These are phyloP conservation scores for Ectobius pallidus DNA, from an alignment of 2,888 invertebrate genomes.

Conservation along the genomic window DNA sequence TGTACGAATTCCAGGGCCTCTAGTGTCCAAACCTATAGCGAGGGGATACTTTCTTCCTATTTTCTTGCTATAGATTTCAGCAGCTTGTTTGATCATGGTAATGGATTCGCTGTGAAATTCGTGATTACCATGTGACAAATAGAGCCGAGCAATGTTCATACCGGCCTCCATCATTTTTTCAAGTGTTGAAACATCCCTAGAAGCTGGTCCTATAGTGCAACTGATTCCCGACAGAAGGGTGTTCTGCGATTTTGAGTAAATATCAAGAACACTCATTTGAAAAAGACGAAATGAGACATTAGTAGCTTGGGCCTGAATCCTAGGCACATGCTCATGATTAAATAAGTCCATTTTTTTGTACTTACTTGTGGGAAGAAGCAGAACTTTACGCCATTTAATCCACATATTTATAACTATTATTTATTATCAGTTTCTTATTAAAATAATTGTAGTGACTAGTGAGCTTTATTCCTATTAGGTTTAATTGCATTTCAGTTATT, in stretches of 20 bases:
- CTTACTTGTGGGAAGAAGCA: too few species aligned
- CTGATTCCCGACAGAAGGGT: slow-evolving; percentile 95
- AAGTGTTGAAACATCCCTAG: slow-evolving; percentile 77
- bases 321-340: too few species aligned
- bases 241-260: slow-evolving; percentile 85
- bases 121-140: slow-evolving; percentile 95
- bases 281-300: slow-evolving; percentile 79
- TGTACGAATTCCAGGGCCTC: slow-evolving; percentile 97
- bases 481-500: too few species aligned
- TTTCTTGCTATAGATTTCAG: slow-evolving; percentile 76
- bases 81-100: slow-evolving; percentile 83
- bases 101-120: slow-evolving; percentile 94
- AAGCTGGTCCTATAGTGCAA: slow-evolving; percentile 95
- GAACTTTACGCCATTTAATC: too few species aligned
- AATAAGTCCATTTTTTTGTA: too few species aligned
- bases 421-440: too few species aligned
- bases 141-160: slow-evolving; percentile 95
- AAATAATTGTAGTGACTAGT: too few species aligned
- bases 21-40: slow-evolving; percentile 96
- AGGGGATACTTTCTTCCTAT: slow-evolving; percentile 76
- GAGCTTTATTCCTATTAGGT: too few species aligned
- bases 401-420: too few species aligned
- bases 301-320: slow-evolving; percentile 54
- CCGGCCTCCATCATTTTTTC: slow-evolving; percentile 96
- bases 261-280: slow-evolving; percentile 93